These are phyloP conservation scores for Orthosia cruda DNA, from an alignment of 2,888 invertebrate genomes.

Conservation along the genomic window DNA sequence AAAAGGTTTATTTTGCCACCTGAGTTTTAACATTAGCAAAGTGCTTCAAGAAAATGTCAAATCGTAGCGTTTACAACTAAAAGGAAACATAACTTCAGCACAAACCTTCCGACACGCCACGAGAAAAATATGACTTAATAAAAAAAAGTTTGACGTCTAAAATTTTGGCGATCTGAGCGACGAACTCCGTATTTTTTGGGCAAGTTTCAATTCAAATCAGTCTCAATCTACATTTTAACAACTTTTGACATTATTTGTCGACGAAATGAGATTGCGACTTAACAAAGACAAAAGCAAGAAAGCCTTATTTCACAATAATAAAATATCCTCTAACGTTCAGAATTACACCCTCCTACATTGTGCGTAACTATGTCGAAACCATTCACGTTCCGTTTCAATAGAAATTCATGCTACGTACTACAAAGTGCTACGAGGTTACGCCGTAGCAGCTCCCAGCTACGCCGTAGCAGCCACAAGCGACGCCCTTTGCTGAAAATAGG, in stretches of 20 bases:
- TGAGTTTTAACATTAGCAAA: conserved; percentile 25
- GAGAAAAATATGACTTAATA: no score
- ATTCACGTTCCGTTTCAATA: conserved; percentile 29
- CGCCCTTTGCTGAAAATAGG: conserved; percentile 57
- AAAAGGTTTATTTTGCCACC: conserved; percentile 44
- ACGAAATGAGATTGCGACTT: no score
- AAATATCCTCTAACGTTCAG: conserved; percentile 19
- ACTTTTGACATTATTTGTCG: no score
- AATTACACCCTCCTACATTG: conserved; percentile 23
- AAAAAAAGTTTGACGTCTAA: no score
- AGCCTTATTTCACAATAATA: not conserved
- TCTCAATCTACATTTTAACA: no score
- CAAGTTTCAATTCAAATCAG: no score
- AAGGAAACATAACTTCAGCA: not conserved
- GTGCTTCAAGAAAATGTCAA: not conserved
- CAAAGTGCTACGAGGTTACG: conserved; percentile 57
- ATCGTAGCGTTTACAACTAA: not conserved
- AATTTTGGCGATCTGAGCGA: no score
- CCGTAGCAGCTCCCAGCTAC: conserved; percentile 63
- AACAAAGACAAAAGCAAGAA: not conserved
- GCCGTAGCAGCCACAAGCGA: conserved; percentile 49
- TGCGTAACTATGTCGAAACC: conserved; percentile 35
- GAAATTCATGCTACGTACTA: conserved; percentile 48
- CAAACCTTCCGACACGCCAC: not conserved
- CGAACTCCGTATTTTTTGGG: no score